Conservation (phyloP, 2,113 vertebrate genomes). For the Azemiops feae region DNA sequence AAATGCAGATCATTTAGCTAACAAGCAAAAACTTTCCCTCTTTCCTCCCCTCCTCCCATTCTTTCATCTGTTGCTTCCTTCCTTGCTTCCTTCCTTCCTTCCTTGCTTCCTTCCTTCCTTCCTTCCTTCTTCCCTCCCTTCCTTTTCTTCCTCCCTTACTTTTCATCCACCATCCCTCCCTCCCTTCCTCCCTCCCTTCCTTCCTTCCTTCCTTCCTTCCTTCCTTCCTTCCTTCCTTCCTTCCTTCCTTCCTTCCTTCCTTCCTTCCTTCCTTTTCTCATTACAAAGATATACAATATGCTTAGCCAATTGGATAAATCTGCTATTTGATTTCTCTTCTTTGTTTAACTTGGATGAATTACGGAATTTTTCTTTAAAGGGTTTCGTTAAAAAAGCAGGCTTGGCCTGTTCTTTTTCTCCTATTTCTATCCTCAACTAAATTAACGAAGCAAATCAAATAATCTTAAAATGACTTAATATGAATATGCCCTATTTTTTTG, state of each 20-base stretch:
- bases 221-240: no score
- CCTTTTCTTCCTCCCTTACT: constrained; percentile 39
- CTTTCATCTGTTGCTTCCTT: no score
- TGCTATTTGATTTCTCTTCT: not conserved
- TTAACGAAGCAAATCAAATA: not conserved
- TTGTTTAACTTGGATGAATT: not conserved
- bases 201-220: no score
- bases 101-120: no score
- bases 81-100: no score
- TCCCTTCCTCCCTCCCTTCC: no score
- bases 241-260: not conserved
- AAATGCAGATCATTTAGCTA: not conserved
- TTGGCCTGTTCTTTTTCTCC: not conserved
- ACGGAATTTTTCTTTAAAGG: not conserved
- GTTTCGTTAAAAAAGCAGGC: not conserved
- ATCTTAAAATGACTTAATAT: not conserved
- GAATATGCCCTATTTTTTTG: no score
- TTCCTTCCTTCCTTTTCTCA: constrained; percentile 49
- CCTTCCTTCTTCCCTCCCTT: not conserved
- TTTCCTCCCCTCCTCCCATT: not conserved
- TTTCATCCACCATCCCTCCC: no score
- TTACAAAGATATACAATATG: constrained; percentile 48
- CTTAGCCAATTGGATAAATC: not conserved
- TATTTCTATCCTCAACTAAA: not conserved
- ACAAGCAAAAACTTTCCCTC: not conserved